Conservation (phyloP, 1,140 invertebrate species). For the Drosophila equinoxialis region DNA sequence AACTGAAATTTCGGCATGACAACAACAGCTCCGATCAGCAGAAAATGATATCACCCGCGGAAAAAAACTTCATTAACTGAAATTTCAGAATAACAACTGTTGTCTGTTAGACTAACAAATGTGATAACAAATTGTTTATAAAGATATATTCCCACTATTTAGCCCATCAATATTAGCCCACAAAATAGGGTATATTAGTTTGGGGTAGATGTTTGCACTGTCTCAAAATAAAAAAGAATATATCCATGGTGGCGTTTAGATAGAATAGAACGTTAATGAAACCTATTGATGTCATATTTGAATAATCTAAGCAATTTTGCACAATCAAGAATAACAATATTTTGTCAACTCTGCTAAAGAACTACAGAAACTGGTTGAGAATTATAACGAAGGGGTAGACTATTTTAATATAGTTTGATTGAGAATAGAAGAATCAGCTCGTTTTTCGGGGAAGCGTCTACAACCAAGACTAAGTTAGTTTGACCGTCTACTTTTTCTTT, state of each 20-base stretch:
- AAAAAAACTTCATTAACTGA: not conserved
- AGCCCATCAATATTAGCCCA: not conserved
- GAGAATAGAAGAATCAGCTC: too few relatives aligned
- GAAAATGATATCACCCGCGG: not conserved
- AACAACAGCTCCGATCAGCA: not conserved
- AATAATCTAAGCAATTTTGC: too few relatives aligned
- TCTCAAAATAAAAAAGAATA: not conserved
- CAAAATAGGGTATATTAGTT: not conserved
- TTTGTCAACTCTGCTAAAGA: too few relatives aligned
- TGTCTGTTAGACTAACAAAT: not conserved
- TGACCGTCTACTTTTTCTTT: constrained; percentile 9
- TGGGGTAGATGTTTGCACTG: not conserved
- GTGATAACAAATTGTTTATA: constrained; percentile 3
- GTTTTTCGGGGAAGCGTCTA: not conserved
- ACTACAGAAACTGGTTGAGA: too few relatives aligned
- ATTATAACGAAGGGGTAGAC: too few relatives aligned
- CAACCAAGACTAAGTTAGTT: not conserved
- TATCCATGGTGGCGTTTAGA: too few relatives aligned
- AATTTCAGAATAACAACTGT: constrained; percentile 9
- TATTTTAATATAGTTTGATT: too few relatives aligned
- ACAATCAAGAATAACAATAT: too few relatives aligned
- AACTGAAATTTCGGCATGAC: constrained; percentile 5
- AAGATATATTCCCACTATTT: not conserved
- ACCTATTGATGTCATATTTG: too few relatives aligned
- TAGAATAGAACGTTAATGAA: too few relatives aligned